Conservation (phyloP, 2,797 vertebrate genomes). For the Tapera naevia region DNA sequence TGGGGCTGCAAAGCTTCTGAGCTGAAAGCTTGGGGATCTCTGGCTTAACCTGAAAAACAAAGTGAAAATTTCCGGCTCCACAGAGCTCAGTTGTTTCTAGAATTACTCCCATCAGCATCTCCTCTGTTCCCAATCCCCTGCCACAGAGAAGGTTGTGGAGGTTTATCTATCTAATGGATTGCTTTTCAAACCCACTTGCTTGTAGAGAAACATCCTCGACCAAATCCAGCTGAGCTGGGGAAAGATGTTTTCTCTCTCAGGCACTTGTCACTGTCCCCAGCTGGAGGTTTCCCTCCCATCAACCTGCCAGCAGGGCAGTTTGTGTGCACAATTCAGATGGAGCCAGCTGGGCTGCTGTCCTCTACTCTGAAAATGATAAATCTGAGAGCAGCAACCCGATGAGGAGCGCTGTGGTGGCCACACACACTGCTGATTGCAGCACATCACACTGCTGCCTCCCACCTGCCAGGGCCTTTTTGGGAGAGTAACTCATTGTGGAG, state of each 20-base stretch:
- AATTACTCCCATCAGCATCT: not conserved
- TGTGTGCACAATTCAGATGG: not conserved
- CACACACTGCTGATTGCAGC: not conserved
- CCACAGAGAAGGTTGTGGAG: not conserved
- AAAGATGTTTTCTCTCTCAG: not conserved
- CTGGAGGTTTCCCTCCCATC: not conserved
- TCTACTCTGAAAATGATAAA: not conserved
- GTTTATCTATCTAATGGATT: not conserved
- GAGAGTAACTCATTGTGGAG: not conserved
- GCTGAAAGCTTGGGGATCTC: not conserved
- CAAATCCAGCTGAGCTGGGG: not conserved
- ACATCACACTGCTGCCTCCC: not conserved
- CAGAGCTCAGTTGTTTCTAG: not conserved
- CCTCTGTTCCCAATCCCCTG: not conserved
- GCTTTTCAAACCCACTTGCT: not conserved
- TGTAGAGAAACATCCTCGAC: not conserved
- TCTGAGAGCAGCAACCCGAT: rapidly evolving
- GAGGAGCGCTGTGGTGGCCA: not conserved
- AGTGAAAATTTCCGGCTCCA: not conserved
- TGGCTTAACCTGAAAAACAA: not conserved
- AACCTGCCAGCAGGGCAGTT: not conserved
- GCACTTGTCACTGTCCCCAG: not conserved
- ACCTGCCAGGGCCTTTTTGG: not conserved
- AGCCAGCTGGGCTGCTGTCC: not conserved
- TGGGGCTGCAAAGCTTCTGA: not conserved